Percentiles rank a stretch among this genome's conserved stretches.
These are phyloP conservation scores for Samia ricini DNA, from an alignment of 1,140 invertebrate species.

Conservation along the genomic window DNA sequence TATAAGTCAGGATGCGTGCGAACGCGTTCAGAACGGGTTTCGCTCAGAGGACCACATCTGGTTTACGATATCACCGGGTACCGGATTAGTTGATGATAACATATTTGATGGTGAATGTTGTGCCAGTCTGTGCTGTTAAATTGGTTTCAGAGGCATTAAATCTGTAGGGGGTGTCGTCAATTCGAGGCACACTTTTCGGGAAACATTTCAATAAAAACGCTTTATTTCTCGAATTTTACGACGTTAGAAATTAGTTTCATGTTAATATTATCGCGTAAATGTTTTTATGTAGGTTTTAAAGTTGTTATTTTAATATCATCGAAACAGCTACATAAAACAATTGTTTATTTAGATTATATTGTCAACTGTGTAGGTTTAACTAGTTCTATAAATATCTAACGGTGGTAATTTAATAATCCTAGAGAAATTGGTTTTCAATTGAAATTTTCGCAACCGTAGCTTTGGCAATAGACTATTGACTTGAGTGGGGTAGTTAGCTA, in stretches of 20 bases:
- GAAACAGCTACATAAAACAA: background rate
- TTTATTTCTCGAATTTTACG: conserved; percentile 29
- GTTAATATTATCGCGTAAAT: background rate
- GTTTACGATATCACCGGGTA: conserved; percentile 67
- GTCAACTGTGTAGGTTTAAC: no score
- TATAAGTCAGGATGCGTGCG: conserved; percentile 45
- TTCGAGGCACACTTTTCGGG: conserved; percentile 33
- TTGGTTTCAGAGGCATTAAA: conserved; percentile 55
- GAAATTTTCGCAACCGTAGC: no score
- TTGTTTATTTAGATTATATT: no score
- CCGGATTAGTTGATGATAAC: conserved; percentile 70
- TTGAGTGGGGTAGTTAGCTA: no score
- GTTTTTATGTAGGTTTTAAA: background rate
- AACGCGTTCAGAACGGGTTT: conserved; percentile 63
- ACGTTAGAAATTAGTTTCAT: conserved; percentile 17
- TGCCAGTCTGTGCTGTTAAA: conserved; percentile 61
- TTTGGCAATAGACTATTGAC: no score
- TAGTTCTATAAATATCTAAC: no score
- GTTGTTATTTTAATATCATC: background rate
- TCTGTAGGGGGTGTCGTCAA: conserved; percentile 45
- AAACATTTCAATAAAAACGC: conserved; percentile 36
- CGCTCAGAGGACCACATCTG: conserved; percentile 62
- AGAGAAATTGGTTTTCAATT: no score
- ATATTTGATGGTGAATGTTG: conserved; percentile 56
- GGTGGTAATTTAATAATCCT: no score